These are phyloP conservation scores for Rissa tridactyla DNA, from an alignment of 2,113 vertebrate species.

Conservation along the genomic window DNA sequence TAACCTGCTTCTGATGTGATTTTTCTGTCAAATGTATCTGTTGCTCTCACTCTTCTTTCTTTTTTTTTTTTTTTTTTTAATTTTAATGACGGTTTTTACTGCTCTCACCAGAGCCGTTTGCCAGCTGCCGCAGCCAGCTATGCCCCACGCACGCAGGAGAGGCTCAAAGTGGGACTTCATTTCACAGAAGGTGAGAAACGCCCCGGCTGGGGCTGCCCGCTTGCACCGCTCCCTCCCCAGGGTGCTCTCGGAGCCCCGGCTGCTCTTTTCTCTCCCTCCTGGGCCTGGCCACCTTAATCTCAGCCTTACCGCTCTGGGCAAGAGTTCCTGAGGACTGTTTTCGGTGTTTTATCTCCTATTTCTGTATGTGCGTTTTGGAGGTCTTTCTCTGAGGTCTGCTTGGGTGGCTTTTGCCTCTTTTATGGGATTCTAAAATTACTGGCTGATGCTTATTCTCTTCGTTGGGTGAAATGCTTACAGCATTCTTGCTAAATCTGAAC, in stretches of 20 bases:
- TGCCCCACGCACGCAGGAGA: not conserved
- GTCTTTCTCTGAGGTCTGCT: not conserved
- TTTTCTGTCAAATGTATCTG: conserved; percentile 28
- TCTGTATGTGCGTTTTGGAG: not conserved
- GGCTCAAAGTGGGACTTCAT: not conserved
- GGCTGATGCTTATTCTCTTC: not conserved
- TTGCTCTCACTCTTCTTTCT: not conserved
- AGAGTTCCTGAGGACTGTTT: not conserved
- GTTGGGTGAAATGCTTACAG: not conserved
- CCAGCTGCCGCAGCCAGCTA: conserved; percentile 7
- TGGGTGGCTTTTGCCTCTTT: not conserved
- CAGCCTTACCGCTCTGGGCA: not conserved
- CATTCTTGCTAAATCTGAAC: not conserved
- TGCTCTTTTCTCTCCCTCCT: not conserved
- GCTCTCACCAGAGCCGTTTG: conserved; percentile 20
- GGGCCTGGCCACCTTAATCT: not conserved
- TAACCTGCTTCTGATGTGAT: not conserved
- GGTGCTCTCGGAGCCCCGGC: rapidly evolving
- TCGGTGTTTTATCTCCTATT: not conserved
- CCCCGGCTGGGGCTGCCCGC: not conserved
- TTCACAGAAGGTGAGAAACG: not conserved
- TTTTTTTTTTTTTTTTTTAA: not conserved
- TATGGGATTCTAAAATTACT: conserved; percentile 33
- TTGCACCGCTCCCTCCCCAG: not conserved
- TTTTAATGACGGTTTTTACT: not conserved